Evolutionary conservation across 2,113 vertebrate species (phyloP), one percentile per base, ranked within the genome.

Genomic region (Hiodon alosoides): DNA sequence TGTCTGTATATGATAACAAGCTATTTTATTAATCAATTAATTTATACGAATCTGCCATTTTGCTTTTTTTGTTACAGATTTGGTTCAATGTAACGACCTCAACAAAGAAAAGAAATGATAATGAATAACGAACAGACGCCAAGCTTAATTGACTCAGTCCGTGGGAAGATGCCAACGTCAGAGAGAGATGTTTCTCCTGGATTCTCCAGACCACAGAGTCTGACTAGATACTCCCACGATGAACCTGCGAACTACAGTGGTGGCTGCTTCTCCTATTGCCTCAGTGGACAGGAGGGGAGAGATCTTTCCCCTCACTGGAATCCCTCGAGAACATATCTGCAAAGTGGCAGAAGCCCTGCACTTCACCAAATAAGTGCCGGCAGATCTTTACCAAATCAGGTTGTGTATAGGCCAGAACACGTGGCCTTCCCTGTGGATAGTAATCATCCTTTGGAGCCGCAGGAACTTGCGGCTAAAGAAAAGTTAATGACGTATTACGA

Each of bases 51-150:
- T 31, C 31, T 31, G 31, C 31, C 31, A 31, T 31, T 31, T 31
- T 31, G 31, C 31, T 31, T 31, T 31, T 31, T 31, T 31, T 31
- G 31, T 31, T 31, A 31, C 31, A 31, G 31, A 31, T 31, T 31
- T 2, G 31, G 31, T 31, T 31, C 31, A 31, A 2, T 31, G 31
- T 31, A 31, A 31, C 31, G 31, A 31, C 31, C 31, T 31, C 31
- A 31, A 31, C 31, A 31, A 31, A 31, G 31, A 31, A 67, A 54
- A 76, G 50, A 85, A 76, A 83, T 61, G 67, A 79, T 79, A 76
- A 98, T 94, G 94, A 93, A 87, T 10, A 91, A 87, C 9, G 93
- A 95, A 70, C 85, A 86, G 0, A 85, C 69, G 8, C 78, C 80
- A 71, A 90, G 86, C 65, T 7, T 90, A 0, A 64, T 82, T 78